Percentiles rank a stretch among this genome's conserved stretches.
phyloP scores from a whole-genome alignment of 2,888 invertebrate species.

The Macrosoma leucophasiata region DNA sequence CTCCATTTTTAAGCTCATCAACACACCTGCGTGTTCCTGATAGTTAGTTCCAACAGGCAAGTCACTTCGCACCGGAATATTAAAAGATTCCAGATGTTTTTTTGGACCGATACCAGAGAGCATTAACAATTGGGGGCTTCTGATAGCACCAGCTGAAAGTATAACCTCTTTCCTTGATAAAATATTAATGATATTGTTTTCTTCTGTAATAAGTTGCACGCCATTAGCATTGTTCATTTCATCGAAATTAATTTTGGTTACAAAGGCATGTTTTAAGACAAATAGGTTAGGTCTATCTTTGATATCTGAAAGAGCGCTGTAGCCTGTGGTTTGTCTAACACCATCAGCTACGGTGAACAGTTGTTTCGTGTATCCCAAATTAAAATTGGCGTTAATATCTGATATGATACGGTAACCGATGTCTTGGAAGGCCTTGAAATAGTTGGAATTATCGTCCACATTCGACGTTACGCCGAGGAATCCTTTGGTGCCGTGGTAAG shows the following conservation, averaged over 20 bases:
- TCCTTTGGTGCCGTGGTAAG: conserved; percentile 31
- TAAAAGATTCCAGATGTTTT: conserved; percentile 30
- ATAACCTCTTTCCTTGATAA: conserved; percentile 37
- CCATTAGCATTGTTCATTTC: conserved; percentile 34
- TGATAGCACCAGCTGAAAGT: conserved; percentile 38
- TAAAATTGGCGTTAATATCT: conserved; percentile 37
- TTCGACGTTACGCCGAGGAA: conserved; percentile 28
- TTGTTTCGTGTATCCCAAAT: conserved; percentile 34
- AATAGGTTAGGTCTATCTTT: conserved; percentile 32
- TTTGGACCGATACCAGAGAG: conserved; percentile 42
- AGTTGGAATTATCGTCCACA: conserved; percentile 16
- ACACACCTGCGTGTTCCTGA: conserved; percentile 31
- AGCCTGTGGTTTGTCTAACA: conserved; percentile 35
- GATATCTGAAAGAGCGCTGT: conserved; percentile 29
- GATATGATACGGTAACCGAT: conserved; percentile 33
- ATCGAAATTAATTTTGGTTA: conserved; percentile 35
- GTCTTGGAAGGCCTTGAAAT: conserved; percentile 37
- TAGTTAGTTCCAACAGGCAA: conserved; percentile 39
- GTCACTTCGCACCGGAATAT: conserved; percentile 33
- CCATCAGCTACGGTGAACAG: conserved; percentile 32
- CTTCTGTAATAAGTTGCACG: conserved; percentile 26
- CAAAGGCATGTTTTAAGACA: conserved; percentile 34
- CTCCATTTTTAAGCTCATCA: conserved; percentile 21
- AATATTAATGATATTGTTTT: conserved; percentile 23
- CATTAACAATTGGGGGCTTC: conserved; percentile 39